Percentiles rank a stretch among this genome's conserved stretches.
phyloP scores from a whole-genome alignment of 2,113 vertebrate genomes.

The Zapus hudsonius region DNA sequence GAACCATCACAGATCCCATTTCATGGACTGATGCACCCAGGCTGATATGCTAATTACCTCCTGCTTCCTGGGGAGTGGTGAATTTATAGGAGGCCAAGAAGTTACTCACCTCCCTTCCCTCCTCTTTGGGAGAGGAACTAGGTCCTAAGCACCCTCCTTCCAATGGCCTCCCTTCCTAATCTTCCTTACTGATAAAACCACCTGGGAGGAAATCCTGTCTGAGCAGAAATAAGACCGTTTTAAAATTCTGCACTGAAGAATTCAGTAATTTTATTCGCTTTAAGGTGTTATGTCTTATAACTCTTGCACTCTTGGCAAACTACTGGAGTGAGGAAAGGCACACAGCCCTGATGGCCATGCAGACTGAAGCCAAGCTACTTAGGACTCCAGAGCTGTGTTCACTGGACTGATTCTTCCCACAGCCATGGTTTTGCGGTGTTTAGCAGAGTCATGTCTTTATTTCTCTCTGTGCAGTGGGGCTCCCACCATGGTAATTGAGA shows the following conservation, averaged over 20 bases:
- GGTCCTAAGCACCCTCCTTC: not conserved
- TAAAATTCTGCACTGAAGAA: not conserved
- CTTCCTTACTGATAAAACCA: not conserved
- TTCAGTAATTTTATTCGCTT: not conserved
- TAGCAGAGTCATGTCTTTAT: not conserved
- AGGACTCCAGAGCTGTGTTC: not conserved
- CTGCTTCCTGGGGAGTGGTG: not conserved
- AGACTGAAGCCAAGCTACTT: constrained; percentile 3
- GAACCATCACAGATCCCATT: not conserved
- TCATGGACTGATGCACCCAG: not conserved
- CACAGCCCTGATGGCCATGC: not conserved
- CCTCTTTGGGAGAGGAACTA: not conserved
- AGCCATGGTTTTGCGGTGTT: not conserved
- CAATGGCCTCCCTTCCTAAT: not conserved
- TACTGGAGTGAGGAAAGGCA: not conserved
- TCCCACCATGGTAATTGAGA: not conserved
- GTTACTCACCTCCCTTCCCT: not conserved
- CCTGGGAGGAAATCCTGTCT: not conserved
- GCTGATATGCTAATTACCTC: not conserved
- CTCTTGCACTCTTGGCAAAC: not conserved
- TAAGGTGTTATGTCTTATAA: not conserved
- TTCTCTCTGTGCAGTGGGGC: not conserved
- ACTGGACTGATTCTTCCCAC: not conserved
- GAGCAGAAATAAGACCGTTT: not conserved
- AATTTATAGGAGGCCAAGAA: not conserved